Percentiles rank a stretch among this genome's conserved stretches.
phyloP scores from a whole-genome alignment of 1,140 invertebrate genomes.

The Cecropterus lyciades region DNA sequence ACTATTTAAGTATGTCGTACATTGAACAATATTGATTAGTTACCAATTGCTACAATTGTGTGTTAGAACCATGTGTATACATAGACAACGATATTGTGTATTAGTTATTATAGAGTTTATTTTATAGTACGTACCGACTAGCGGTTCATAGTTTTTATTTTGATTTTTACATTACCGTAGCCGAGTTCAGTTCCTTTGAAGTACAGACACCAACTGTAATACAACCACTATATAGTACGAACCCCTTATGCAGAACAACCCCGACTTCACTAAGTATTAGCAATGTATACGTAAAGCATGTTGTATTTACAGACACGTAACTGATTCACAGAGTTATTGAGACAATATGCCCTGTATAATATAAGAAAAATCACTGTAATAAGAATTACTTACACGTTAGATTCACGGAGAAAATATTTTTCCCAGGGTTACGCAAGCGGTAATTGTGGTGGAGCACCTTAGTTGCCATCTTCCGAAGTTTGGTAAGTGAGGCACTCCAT shows the following conservation, averaged over 20 bases:
- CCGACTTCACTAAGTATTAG: constrained; percentile 64
- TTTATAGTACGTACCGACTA: constrained; percentile 71
- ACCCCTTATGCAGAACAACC: constrained; percentile 46
- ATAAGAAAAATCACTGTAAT: constrained; percentile 76
- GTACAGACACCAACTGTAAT: constrained; percentile 53
- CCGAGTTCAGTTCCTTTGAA: constrained; percentile 54
- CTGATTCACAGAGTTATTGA: constrained; percentile 62
- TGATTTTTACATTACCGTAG: constrained; percentile 62
- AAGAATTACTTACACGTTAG: constrained; percentile 81
- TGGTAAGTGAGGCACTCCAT: constrained; percentile 84
- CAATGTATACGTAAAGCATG: constrained; percentile 67
- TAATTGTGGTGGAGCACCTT: constrained; percentile 84
- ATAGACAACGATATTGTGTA: constrained; percentile 61
- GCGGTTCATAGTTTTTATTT: constrained; percentile 72
- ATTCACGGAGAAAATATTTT: constrained; percentile 84
- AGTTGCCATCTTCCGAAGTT: constrained; percentile 83
- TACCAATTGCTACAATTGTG: constrained; percentile 63
- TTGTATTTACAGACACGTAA: constrained; percentile 68
- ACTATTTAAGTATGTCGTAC: constrained; percentile 47
- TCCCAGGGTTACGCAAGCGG: constrained; percentile 84
- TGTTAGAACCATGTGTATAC: constrained; percentile 64
- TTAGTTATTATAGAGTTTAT: constrained; percentile 64
- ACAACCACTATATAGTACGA: constrained; percentile 52
- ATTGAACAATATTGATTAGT: constrained; percentile 55
- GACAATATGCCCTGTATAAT: constrained; percentile 59